Base-by-base conservation (phyloP, 2,888 invertebrate genomes). In the Conus canariensis region DNA sequence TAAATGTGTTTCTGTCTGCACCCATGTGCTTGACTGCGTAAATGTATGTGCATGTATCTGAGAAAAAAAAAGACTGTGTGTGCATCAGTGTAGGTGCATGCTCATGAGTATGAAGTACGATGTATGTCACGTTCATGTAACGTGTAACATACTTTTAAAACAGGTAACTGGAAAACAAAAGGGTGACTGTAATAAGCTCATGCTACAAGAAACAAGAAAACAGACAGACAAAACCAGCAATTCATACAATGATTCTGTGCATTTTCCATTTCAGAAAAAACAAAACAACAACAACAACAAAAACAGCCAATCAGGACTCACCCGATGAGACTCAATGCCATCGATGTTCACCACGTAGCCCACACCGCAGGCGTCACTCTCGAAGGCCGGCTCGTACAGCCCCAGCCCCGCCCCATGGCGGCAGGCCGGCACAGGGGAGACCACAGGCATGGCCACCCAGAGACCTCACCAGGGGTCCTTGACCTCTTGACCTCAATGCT, bases 301-400 rank as follows among this genome's bases (percentile, higher is more conserved):
- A n/a, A 10, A 77, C n/a, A 77, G 10, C 16, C 12, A 64, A 16
- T 14, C 10, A 60, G 70, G 56, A 22, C 83, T 89, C 93, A 97
- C 97, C 96, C 99, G 98, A 97, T 99, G 98, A 94, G 98, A 98
- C 93, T 98, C 97, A 96, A 97, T 97, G 94, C 99, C 99, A 97
- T 99, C 99, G 97, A 99, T 99, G 97, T 98, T 98, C 96, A 99
- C 99, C 95, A 99, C 98, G 97, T 99, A 99, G 95, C 99, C 99
- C 95, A 99, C 99, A 93, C 99, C 99, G 96, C 99, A 99, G 93
- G 99, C 99, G 96, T 99, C 99, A 96, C 98, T 98, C 97, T 99
- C 99, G 96, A 98, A 97, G 95, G 97, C 97, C 91, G 99, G 99
- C 97, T 99, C 98, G 97, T 99, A 99, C 96, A 99, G 97, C 97